Evolutionary conservation across 2,797 vertebrate species (phyloP).

Genomic region (Denticeps clupeoides): DNA sequence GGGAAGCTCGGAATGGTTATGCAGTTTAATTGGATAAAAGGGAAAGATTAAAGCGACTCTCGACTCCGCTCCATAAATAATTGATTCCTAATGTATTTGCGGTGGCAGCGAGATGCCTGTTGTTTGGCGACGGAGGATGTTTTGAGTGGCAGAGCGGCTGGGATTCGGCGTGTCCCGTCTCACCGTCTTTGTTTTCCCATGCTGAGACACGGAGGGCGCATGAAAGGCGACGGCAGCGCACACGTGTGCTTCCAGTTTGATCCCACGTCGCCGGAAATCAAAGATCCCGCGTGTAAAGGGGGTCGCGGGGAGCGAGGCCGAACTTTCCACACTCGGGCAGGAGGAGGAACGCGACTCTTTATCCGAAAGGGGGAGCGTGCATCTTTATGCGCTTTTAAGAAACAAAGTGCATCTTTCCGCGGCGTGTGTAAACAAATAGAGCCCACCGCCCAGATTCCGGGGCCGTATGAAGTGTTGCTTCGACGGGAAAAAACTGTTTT

Average conservation of each 20-base stretch:
- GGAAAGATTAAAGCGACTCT: constrained; percentile 69
- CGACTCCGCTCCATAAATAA: constrained; percentile 68
- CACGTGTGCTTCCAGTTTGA: constrained; percentile 61
- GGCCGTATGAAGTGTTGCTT: constrained; percentile 40
- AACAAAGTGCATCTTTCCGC: constrained; percentile 40
- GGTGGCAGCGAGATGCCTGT: constrained; percentile 57
- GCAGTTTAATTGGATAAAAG: constrained; percentile 76
- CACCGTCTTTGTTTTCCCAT: constrained; percentile 58
- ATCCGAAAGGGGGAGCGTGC: constrained; percentile 2
- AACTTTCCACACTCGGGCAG: constrained; percentile 53
- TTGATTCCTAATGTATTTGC: constrained; percentile 71
- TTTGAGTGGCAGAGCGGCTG: constrained; percentile 60
- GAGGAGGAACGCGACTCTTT: constrained; percentile 29
- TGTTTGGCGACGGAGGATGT: constrained; percentile 61
- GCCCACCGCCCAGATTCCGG: constrained; percentile 48
- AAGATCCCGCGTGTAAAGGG: constrained; percentile 59
- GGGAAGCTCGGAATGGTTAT: constrained; percentile 58
- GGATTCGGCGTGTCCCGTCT: constrained; percentile 51
- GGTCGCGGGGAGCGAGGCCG: constrained; percentile 46
- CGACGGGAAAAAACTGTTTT: constrained; percentile 21
- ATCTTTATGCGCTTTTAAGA: constrained; percentile 22
- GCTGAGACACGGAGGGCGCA: constrained; percentile 54
- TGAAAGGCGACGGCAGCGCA: constrained; percentile 58
- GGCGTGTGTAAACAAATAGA: constrained; percentile 51
- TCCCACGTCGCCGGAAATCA: constrained; percentile 67